These are phyloP conservation scores for Pterobdella sp. DNA, from an alignment of 2,888 invertebrate genomes.

Conservation along the genomic window DNA sequence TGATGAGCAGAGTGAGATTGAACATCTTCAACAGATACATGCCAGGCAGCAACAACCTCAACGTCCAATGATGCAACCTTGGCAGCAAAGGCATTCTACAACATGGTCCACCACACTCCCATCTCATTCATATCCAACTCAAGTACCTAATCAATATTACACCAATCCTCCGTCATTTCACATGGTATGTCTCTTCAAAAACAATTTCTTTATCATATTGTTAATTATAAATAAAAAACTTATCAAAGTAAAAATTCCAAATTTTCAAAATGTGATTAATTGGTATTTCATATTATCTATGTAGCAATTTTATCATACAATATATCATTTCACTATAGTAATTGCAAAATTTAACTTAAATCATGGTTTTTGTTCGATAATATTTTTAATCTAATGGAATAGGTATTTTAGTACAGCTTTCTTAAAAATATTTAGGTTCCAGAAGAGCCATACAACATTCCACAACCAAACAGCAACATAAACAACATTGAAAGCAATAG, in stretches of 20 bases:
- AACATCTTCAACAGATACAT: neutral
- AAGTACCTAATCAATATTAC: neutral
- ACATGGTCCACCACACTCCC: neutral
- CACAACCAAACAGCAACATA: neutral
- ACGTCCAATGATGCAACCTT: no score
- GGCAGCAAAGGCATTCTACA: neutral
- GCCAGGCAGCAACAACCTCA: neutral
- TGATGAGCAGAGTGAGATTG: slow-evolving; percentile 12
- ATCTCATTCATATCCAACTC: neutral
- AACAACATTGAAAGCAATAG: neutral
- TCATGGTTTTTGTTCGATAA: no score
- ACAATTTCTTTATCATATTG: no score
- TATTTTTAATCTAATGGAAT: no score
- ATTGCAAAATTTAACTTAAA: no score
- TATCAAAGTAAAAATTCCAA: no score
- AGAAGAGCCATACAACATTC: slow-evolving; percentile 6
- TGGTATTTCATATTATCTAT: no score
- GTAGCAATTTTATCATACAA: no score
- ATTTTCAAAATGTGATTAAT: no score
- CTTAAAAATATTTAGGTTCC: neutral
- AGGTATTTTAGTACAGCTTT: no score
- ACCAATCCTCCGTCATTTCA: neutral
- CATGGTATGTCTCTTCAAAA: neutral
- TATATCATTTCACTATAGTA: no score
- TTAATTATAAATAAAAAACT: no score